These are phyloP conservation scores for Chauna torquata DNA, from an alignment of 2,113 vertebrate species.

Conservation along the genomic window DNA sequence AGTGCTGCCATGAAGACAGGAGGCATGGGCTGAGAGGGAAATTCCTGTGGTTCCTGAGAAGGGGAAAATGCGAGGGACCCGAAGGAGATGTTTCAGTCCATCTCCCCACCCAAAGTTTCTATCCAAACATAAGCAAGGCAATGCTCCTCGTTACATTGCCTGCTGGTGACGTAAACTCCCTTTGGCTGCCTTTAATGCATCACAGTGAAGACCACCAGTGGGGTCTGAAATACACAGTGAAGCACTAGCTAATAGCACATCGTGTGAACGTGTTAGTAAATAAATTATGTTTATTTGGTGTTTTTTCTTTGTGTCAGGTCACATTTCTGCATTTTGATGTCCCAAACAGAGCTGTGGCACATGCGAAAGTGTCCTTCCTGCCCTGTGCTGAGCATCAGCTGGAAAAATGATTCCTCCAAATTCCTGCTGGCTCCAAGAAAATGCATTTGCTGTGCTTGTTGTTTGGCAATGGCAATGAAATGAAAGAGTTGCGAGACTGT, in stretches of 20 bases:
- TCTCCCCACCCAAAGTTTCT: not conserved
- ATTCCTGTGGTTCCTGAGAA: not conserved
- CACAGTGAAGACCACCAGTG: too few species aligned
- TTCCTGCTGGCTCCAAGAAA: not conserved
- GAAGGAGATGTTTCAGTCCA: not conserved
- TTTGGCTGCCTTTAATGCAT: too few species aligned
- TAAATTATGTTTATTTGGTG: not conserved
- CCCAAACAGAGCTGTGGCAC: not conserved
- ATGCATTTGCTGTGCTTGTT: not conserved
- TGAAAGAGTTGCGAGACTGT: not conserved
- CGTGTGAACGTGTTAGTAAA: not conserved
- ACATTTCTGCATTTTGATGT: not conserved
- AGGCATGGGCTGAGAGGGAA: not conserved
- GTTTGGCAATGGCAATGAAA: not conserved
- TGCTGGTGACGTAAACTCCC: too few species aligned
- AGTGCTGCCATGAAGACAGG: not conserved
- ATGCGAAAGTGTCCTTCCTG: not conserved
- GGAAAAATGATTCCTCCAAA: not conserved
- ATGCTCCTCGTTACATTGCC: accelerated
- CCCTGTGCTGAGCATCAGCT: not conserved
- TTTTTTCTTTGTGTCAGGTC: not conserved
- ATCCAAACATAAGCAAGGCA: not conserved
- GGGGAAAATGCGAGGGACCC: not conserved
- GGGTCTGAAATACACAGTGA: too few species aligned
- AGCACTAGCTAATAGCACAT: not conserved